A percentile compares a stretch with the other conserved stretches of the same genome.
Conservation (phyloP, 2,797 vertebrate species). For the Brachyrhaphis roseni region DNA sequence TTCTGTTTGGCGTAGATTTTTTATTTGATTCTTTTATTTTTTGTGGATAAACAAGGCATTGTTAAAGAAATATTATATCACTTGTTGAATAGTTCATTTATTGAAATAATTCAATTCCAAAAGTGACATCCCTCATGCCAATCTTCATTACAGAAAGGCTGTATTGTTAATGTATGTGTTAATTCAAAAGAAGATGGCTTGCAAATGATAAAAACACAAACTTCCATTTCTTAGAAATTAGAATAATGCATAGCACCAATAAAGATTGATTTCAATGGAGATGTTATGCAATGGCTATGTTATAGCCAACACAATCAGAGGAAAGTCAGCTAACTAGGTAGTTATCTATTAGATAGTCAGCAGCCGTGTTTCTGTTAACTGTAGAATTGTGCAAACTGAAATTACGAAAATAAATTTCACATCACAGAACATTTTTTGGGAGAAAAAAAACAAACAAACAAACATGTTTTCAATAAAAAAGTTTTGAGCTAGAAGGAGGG, state of each 20-base stretch:
- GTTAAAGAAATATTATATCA: not conserved
- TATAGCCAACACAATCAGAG: not conserved
- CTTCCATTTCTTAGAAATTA: not conserved
- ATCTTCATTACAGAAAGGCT: not conserved
- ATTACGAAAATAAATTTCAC: too few relatives aligned
- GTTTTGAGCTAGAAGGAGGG: too few relatives aligned
- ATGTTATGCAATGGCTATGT: not conserved
- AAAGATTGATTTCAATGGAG: not conserved
- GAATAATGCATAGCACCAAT: not conserved
- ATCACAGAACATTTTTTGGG: too few relatives aligned
- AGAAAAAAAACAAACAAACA: too few relatives aligned
- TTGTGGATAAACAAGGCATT: not conserved
- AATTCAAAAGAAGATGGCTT: not conserved
- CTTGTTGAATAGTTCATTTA: not conserved
- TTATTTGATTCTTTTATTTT: not conserved
- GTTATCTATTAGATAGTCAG: too few relatives aligned
- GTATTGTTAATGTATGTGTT: not conserved
- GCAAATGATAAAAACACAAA: not conserved
- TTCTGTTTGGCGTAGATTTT: not conserved
- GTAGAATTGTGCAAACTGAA: too few relatives aligned
- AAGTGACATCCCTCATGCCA: not conserved
- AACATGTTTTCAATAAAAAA: too few relatives aligned
- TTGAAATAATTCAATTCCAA: not conserved
- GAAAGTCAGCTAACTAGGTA: too few relatives aligned
- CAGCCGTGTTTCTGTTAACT: too few relatives aligned